Conservation (phyloP, 1,140 invertebrate genomes). For the Drosophila lacertosa region DNA sequence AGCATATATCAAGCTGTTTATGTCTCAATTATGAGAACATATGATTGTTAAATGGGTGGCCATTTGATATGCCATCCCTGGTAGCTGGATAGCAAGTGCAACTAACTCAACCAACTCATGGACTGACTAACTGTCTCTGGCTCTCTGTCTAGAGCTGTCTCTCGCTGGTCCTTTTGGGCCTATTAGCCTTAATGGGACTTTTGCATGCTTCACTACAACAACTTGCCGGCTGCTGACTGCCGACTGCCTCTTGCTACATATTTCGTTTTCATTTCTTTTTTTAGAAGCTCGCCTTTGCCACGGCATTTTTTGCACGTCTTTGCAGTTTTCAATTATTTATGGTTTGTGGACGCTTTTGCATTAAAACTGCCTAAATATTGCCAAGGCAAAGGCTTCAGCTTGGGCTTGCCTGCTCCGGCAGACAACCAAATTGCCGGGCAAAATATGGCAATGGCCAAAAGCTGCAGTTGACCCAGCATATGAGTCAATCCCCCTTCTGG, state of each 20-base stretch:
- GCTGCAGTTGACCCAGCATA: constrained; percentile 59
- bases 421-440: constrained; percentile 55
- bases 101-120: constrained; percentile 48
- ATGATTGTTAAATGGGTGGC: background rate
- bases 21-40: background rate
- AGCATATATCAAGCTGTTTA: too few species aligned
- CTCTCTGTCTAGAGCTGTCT: constrained; percentile 44
- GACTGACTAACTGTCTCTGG: constrained; percentile 46
- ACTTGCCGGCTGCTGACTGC: constrained; percentile 45
- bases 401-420: constrained; percentile 22
- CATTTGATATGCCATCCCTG: constrained; percentile 12
- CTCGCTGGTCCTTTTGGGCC: constrained; percentile 62
- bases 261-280: constrained; percentile 32
- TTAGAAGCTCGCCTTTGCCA: constrained; percentile 40
- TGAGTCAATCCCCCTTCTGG: constrained; percentile 55
- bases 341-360: constrained; percentile 71
- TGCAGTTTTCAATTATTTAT: constrained; percentile 76
- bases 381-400: constrained; percentile 25
- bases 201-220: constrained; percentile 71
- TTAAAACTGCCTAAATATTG: constrained; percentile 71
- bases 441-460: constrained; percentile 50
- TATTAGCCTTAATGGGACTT: constrained; percentile 75
- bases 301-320: constrained; percentile 68
- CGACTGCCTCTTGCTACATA: constrained; percentile 42
- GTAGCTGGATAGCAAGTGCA: constrained; percentile 16